A percentile compares a stretch with the other conserved stretches of the same genome.
These are phyloP conservation scores for Troilus luridus DNA, from an alignment of 2,888 invertebrate species.

Conservation along the genomic window DNA sequence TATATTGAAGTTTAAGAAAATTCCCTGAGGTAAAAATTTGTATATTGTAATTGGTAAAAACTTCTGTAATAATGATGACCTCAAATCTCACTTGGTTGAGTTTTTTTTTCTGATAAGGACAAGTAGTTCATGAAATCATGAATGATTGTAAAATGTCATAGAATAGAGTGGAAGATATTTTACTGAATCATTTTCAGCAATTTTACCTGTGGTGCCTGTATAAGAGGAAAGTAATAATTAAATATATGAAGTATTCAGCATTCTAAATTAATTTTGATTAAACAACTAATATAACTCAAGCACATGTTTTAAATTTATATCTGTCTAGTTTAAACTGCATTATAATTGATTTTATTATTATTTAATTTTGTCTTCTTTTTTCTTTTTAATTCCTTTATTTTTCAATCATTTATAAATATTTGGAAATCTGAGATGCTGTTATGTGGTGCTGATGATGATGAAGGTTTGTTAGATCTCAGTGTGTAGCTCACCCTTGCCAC, in stretches of 20 bases:
- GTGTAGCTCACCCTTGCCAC: conserved; percentile 34
- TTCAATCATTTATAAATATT: conserved; percentile 18
- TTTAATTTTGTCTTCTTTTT: neutral
- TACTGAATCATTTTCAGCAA: too few species aligned
- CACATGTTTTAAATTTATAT: neutral
- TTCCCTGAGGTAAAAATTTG: too few species aligned
- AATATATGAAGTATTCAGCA: neutral
- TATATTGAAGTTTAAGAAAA: too few species aligned
- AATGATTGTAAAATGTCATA: too few species aligned
- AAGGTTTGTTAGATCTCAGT: conserved; percentile 38
- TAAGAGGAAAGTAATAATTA: too few species aligned
- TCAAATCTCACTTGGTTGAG: too few species aligned
- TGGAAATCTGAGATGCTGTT: conserved; percentile 38
- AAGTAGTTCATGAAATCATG: too few species aligned
- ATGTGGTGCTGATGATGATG: conserved; percentile 13
- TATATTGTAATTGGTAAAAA: too few species aligned
- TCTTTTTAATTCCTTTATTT: neutral
- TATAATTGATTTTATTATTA: neutral
- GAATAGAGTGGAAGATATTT: too few species aligned
- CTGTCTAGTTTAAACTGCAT: conserved; percentile 32
- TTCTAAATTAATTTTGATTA: neutral
- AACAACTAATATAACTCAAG: neutral
- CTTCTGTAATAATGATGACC: too few species aligned
- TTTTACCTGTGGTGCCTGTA: too few species aligned
- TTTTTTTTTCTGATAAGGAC: too few species aligned